These are phyloP conservation scores for Origma solitaria DNA, from an alignment of 2,113 vertebrate genomes.

Conservation along the genomic window DNA sequence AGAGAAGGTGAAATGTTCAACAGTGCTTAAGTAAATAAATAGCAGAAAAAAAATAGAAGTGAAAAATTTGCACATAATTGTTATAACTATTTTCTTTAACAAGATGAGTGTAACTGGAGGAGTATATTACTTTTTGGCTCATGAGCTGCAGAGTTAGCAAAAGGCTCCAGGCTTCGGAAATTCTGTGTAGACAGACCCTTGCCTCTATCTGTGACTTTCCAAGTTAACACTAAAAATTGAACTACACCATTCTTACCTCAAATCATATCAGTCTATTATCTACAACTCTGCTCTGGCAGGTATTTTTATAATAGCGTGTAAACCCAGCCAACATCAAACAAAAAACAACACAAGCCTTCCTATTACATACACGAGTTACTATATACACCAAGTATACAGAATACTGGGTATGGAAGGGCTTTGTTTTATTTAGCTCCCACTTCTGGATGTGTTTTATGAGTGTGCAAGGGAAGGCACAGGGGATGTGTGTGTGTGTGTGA, in stretches of 20 bases:
- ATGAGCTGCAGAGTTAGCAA: slow-evolving; percentile 25
- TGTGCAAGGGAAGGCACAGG: not conserved
- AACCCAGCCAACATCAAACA: slow-evolving; percentile 14
- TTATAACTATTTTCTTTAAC: slow-evolving; percentile 58
- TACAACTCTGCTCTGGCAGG: not conserved
- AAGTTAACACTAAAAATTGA: slow-evolving; percentile 44
- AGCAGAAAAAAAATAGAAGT: slow-evolving; percentile 49
- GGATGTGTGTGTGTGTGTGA: too few relatives aligned
- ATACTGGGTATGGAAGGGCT: not conserved
- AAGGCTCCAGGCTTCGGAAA: slow-evolving; percentile 41
- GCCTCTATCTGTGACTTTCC: slow-evolving; percentile 28
- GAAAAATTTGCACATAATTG: slow-evolving; percentile 61
- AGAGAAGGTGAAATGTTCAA: slow-evolving; percentile 63
- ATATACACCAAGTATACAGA: not conserved
- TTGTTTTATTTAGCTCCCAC: not conserved
- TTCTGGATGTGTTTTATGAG: not conserved
- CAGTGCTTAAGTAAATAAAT: slow-evolving; percentile 62
- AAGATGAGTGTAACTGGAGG: slow-evolving; percentile 42
- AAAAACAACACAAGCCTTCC: not conserved
- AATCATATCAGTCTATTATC: slow-evolving; percentile 10
- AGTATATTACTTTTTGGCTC: slow-evolving; percentile 50
- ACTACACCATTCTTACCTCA: slow-evolving; percentile 70
- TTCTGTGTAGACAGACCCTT: slow-evolving; percentile 31
- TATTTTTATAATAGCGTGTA: not conserved
- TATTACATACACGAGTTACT: not conserved